Conservation (phyloP, 2,797 vertebrate genomes). For the Astyanax mexicanus region DNA sequence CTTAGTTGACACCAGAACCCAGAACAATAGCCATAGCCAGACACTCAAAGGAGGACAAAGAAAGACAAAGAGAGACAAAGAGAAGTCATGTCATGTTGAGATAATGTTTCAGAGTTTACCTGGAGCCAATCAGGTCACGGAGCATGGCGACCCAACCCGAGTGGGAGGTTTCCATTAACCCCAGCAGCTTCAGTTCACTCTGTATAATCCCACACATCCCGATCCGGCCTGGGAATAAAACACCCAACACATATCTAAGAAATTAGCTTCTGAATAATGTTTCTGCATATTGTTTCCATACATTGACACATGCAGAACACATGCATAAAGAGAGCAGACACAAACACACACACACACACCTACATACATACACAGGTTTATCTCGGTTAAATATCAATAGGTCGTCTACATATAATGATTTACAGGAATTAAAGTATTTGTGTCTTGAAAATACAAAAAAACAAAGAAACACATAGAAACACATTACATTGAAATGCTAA, state of each 20-base stretch:
- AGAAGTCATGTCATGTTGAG: constrained; percentile 20
- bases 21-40: background rate
- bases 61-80: background rate
- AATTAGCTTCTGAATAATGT: constrained; percentile 44
- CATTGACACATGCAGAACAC: constrained; percentile 16
- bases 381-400: too few species aligned
- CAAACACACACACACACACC: too few species aligned
- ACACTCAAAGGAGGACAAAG: background rate
- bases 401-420: too few species aligned
- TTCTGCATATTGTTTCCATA: constrained; percentile 39
- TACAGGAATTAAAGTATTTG: too few species aligned
- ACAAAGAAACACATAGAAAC: too few species aligned
- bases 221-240: constrained; percentile 32
- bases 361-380: too few species aligned
- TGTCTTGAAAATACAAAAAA: too few species aligned
- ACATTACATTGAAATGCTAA: too few species aligned
- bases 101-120: constrained; percentile 46
- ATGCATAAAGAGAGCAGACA: constrained; percentile 27
- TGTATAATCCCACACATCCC: constrained; percentile 23
- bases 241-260: constrained; percentile 25
- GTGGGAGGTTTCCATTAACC: constrained; percentile 30
- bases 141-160: constrained; percentile 7
- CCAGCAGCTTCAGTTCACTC: constrained; percentile 28
- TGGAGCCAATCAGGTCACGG: background rate
- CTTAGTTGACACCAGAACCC: constrained; percentile 1